A percentile compares a stretch with the other conserved stretches of the same genome.
Evolutionary conservation across 2,888 invertebrate genomes (phyloP).

Genomic region (Drosophila anceps): DNA sequence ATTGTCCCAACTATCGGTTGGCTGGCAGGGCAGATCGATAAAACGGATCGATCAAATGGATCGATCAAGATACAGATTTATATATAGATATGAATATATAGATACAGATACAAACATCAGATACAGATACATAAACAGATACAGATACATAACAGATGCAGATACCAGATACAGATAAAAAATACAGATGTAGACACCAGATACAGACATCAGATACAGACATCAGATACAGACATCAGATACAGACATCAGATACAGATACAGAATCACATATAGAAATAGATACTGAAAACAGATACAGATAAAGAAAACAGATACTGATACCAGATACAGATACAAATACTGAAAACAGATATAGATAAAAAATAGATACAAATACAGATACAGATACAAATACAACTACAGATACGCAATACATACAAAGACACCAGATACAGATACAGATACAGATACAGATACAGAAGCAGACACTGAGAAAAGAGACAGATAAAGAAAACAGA

Average conservation of each 20-base stretch:
- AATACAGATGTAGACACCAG: too few relatives aligned
- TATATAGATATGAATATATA: neutral
- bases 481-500: constrained; percentile 1
- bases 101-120: neutral
- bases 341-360: neutral
- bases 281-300: neutral
- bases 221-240: neutral
- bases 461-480: neutral
- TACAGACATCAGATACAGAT: neutral
- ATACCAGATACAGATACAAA: neutral
- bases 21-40: neutral
- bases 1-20: neutral
- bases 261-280: neutral
- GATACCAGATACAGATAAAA: neutral
- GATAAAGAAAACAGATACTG: neutral
- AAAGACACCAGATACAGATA: neutral
- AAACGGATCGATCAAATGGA: neutral
- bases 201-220: neutral
- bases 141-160: too few relatives aligned
- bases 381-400: neutral
- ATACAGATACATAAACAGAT: neutral
- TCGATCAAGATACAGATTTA: neutral
- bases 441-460: neutral
- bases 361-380: neutral
- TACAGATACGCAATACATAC: neutral